Conservation (phyloP, 2,888 invertebrate genomes). For the Panzeria rudis region DNA sequence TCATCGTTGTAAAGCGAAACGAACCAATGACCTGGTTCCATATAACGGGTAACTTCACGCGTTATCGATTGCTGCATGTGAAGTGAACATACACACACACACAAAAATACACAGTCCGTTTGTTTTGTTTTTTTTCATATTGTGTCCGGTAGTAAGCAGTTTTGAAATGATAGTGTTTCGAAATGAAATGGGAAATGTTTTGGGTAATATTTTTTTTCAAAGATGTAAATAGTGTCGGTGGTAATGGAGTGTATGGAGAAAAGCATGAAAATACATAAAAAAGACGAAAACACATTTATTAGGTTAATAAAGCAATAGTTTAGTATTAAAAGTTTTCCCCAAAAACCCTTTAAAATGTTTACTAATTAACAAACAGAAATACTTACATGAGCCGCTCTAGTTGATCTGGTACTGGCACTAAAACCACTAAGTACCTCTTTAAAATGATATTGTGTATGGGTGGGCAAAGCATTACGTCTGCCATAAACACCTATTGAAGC, state of each 20-base stretch:
- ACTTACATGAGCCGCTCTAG: constrained; percentile 94
- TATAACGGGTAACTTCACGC: constrained; percentile 96
- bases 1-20: constrained; percentile 98
- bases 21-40: constrained; percentile 99
- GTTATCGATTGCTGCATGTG: constrained; percentile 88
- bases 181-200: constrained; percentile 55
- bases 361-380: constrained; percentile 62
- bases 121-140: background rate
- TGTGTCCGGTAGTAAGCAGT: constrained; percentile 30
- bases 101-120: constrained; percentile 46
- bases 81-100: background rate
- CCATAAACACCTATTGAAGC: constrained; percentile 98
- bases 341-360: constrained; percentile 16
- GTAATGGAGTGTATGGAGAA: constrained; percentile 52
- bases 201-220: background rate
- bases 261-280: constrained; percentile 74
- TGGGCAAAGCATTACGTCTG: constrained; percentile 95
- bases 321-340: constrained; percentile 36
- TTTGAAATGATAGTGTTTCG: constrained; percentile 59
- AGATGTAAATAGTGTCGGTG: constrained; percentile 35
- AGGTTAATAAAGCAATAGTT: constrained; percentile 68
- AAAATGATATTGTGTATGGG: constrained; percentile 98
- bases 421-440: constrained; percentile 96
- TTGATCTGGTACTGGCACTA: constrained; percentile 93
- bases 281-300: constrained; percentile 70